Conservation (phyloP, 2,888 invertebrate genomes). For the Drosophila merina region DNA sequence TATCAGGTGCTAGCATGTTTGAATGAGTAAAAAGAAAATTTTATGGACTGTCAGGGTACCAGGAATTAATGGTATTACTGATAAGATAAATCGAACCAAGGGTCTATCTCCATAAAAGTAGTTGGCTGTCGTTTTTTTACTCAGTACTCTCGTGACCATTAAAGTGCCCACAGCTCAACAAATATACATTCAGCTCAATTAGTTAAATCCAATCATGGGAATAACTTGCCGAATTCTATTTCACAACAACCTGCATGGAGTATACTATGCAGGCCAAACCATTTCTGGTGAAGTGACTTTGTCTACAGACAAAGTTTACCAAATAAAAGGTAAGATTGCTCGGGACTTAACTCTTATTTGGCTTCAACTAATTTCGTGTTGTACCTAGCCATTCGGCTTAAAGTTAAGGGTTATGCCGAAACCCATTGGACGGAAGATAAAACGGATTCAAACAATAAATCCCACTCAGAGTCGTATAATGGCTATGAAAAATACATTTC, state of each 20-base stretch:
- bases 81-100: constrained; percentile 28
- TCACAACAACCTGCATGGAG: constrained; percentile 78
- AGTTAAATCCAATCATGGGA: constrained; percentile 12
- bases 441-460: constrained; percentile 18
- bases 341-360: background rate
- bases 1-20: background rate
- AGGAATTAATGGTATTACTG: constrained; percentile 12
- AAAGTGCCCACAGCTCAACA: constrained; percentile 9
- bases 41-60: background rate
- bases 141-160: constrained; percentile 25
- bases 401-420: constrained; percentile 63
- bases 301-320: constrained; percentile 66
- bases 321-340: constrained; percentile 57
- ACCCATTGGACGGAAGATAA: constrained; percentile 59
- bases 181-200: too few relatives aligned
- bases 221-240: constrained; percentile 37
- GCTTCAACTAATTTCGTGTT: background rate
- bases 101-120: constrained; percentile 12
- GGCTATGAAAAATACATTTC: constrained; percentile 84
- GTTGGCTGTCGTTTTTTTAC: background rate
- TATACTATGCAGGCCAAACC: constrained; percentile 80
- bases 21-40: constrained; percentile 12
- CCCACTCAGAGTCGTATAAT: constrained; percentile 11
- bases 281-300: constrained; percentile 71
- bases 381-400: constrained; percentile 54